These are phyloP conservation scores for Enteromius paludinosus DNA, from an alignment of 2,797 vertebrate species.

Conservation along the genomic window DNA sequence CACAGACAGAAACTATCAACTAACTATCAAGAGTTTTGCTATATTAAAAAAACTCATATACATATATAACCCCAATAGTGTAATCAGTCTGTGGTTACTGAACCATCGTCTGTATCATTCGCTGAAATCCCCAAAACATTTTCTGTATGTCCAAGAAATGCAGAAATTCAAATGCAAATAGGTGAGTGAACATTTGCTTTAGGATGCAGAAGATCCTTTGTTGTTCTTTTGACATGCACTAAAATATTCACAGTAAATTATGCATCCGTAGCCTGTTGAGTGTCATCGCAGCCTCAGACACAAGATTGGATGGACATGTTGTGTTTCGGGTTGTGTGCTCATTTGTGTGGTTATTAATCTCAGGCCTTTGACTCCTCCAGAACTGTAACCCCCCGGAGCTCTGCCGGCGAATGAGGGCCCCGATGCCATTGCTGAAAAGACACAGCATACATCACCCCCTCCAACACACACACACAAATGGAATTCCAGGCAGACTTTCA, in stretches of 20 bases:
- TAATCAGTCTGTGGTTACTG: not conserved
- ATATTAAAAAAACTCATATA: not conserved
- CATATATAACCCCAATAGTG: not conserved
- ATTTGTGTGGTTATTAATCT: slow-evolving; percentile 52
- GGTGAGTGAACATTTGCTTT: not conserved
- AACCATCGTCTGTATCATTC: not conserved
- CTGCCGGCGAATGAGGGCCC: slow-evolving; percentile 22
- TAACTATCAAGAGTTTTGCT: no score
- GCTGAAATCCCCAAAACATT: not conserved
- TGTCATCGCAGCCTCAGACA: slow-evolving; percentile 33
- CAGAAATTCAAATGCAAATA: not conserved
- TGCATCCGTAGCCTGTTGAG: slow-evolving; percentile 45
- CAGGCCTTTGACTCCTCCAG: slow-evolving; percentile 28
- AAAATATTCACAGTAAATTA: slow-evolving; percentile 47
- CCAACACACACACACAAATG: not conserved
- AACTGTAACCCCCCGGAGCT: slow-evolving; percentile 40
- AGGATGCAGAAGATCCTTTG: not conserved
- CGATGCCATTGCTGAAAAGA: slow-evolving; percentile 25
- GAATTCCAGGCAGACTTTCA: slow-evolving; percentile 32
- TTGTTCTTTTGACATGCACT: not conserved
- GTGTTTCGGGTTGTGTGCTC: slow-evolving; percentile 37
- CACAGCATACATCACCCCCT: slow-evolving; percentile 35
- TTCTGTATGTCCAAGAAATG: not conserved
- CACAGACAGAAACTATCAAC: not conserved
- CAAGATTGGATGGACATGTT: slow-evolving; percentile 44